phyloP scores from a whole-genome alignment of 2,888 invertebrate genomes.

The Catocala sponsa region DNA sequence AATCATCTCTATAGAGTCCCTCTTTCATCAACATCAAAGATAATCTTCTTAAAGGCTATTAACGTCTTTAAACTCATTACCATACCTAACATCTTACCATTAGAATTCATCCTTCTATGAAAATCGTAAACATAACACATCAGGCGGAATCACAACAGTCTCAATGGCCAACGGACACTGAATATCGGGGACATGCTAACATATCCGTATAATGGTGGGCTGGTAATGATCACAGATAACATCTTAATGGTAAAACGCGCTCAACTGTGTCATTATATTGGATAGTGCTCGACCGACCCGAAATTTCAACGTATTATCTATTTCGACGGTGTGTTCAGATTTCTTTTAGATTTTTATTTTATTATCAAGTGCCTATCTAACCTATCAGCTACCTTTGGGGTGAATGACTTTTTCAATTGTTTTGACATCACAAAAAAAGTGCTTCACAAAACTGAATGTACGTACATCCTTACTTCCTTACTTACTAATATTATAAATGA shows the following conservation, averaged over 20 bases:
- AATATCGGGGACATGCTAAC: conserved; percentile 48
- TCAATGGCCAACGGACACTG: conserved; percentile 31
- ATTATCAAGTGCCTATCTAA: background rate
- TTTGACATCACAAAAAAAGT: too few species aligned
- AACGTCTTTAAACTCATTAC: conserved; percentile 5
- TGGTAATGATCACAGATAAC: conserved; percentile 77
- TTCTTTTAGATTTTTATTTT: conserved; percentile 30
- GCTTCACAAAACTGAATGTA: too few species aligned
- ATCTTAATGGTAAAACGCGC: conserved; percentile 78
- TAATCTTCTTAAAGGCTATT: too few species aligned
- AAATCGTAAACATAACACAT: conserved; percentile 11
- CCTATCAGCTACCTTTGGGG: too few species aligned
- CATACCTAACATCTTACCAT: background rate
- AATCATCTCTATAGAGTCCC: too few species aligned
- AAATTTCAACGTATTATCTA: conserved; percentile 55
- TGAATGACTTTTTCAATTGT: too few species aligned
- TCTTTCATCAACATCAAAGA: too few species aligned
- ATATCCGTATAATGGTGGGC: conserved; percentile 58
- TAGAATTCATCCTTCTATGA: conserved; percentile 16
- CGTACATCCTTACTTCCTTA: too few species aligned
- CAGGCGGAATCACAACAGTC: conserved; percentile 39
- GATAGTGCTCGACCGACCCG: conserved; percentile 53
- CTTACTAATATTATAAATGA: too few species aligned
- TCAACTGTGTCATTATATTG: conserved; percentile 72
- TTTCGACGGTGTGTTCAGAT: conserved; percentile 46